phyloP scores from a whole-genome alignment of 1,140 invertebrate species.

The Apis laboriosa region DNA sequence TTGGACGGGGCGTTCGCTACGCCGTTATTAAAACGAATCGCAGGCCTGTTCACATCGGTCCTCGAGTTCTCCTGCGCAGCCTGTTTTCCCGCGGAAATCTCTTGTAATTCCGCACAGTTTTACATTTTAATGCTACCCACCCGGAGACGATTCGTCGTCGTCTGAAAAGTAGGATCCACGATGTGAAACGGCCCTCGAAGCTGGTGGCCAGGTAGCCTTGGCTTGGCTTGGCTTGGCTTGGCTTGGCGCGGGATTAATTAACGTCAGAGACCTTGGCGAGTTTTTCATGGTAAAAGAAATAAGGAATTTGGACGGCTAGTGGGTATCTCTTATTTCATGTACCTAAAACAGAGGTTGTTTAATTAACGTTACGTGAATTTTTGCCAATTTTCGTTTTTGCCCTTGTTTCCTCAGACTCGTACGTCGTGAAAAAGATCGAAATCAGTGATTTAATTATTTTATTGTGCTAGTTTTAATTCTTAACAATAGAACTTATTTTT shows the following conservation, averaged over 20 bases:
- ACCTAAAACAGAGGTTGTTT: neutral
- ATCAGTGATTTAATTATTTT: too few species aligned
- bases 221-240: neutral
- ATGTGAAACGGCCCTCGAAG: constrained; percentile 3
- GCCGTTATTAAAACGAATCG: constrained; percentile 24
- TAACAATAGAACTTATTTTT: too few species aligned
- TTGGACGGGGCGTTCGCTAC: neutral
- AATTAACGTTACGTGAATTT: neutral
- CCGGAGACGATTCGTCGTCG: neutral
- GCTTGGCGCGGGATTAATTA: neutral
- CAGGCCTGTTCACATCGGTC: constrained; percentile 4
- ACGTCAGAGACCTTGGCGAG: neutral
- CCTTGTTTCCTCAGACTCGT: too few species aligned
- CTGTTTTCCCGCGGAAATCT: neutral
- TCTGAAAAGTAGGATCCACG: neutral
- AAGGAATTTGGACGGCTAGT: neutral
- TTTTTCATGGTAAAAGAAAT: neutral
- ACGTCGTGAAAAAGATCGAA: too few species aligned
- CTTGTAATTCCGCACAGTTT: constrained; percentile 18
- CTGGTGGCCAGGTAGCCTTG: neutral
- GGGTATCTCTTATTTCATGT: neutral
- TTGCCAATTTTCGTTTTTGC: too few species aligned
- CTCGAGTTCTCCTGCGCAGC: neutral
- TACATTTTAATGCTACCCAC: constrained; percentile 33
- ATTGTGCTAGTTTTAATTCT: too few species aligned